A percentile compares a stretch with the other conserved stretches of the same genome.
Evolutionary conservation across 2,113 vertebrate genomes (phyloP).

Genomic region (Mystacornis crossleyi): DNA sequence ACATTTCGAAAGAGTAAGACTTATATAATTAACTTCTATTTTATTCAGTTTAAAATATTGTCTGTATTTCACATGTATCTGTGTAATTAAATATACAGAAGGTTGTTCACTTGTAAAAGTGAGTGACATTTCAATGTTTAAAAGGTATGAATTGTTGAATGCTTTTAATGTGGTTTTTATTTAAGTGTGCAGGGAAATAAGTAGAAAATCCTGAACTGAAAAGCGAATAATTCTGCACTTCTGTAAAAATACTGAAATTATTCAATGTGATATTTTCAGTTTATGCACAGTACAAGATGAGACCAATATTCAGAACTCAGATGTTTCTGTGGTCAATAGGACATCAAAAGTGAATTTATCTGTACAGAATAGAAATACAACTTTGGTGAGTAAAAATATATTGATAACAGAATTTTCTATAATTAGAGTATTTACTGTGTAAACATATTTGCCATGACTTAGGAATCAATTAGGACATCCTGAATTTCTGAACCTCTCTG

Average conservation of each 20-base stretch:
- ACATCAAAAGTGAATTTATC: constrained; percentile 15
- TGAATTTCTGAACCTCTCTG: neutral
- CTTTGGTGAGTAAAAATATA: constrained; percentile 59
- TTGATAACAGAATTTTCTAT: neutral
- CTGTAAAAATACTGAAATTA: neutral
- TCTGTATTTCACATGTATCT: neutral
- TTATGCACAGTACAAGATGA: constrained; percentile 20
- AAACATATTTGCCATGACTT: neutral
- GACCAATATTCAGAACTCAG: constrained; percentile 4
- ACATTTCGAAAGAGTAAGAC: constrained; percentile 62
- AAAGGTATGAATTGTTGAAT: neutral
- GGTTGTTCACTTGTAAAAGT: neutral
- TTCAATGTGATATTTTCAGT: constrained; percentile 59
- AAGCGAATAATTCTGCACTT: neutral
- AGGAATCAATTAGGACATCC: neutral
- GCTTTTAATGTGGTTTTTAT: neutral
- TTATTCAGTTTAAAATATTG: neutral
- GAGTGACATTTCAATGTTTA: neutral
- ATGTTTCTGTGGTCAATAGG: neutral
- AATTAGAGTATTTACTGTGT: neutral
- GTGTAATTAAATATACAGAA: neutral
- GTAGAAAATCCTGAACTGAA: neutral
- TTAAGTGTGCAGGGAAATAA: neutral
- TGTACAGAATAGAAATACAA: constrained; percentile 14
- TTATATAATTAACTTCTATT: neutral